Evolutionary conservation across 2,113 vertebrate genomes (phyloP), one percentile per base, ranked within the genome.

Genomic region (Synodontis membranacea): DNA sequence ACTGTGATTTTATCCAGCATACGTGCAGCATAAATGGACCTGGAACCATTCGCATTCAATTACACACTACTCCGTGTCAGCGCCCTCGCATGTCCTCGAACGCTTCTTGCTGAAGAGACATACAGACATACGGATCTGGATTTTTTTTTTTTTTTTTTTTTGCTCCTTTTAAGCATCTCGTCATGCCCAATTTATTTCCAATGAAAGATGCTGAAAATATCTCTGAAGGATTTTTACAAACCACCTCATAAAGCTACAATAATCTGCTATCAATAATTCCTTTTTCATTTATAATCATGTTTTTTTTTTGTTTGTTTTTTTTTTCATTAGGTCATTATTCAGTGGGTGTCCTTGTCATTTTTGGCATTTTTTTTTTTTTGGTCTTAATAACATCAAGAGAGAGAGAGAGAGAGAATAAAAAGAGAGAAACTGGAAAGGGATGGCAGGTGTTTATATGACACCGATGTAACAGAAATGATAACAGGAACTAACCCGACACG

Each of bases 1-100:
- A 84, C 88, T 86, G 68, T 80, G 66, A 86, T 58, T 84, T 82
- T 84, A 85, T 88, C 82, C 86, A 86, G 83, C 72, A 28, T 58
- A 58, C 50, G 81, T 72, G 60, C 60, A 68, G 60, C 58, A 82
- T 39, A 83, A 46, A 34, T 31, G 0, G 48, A 66, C 79, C n/a
- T 66, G 80, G 56, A 82, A 48, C 56, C 48, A 28, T 23, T 75
- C 54, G 39, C 75, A 60, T 37, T 56, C 31, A 58, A 82, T 80
- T 39, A 37, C 54, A 64, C 79, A 75, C 50, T 46, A 48, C 50
- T 70, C 66, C 84, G 66, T 15, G 56, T 82, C 44, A 42, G 11
- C 19, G 39, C 60, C 54, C 17, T 39, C 46, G 12, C 31, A 17
- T 54, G 42, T 12, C 66, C 80, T 80, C 70, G 85, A 62, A 37